Conservation (phyloP, 1,140 invertebrate genomes). For the Pogonomyrmex barbatus region DNA sequence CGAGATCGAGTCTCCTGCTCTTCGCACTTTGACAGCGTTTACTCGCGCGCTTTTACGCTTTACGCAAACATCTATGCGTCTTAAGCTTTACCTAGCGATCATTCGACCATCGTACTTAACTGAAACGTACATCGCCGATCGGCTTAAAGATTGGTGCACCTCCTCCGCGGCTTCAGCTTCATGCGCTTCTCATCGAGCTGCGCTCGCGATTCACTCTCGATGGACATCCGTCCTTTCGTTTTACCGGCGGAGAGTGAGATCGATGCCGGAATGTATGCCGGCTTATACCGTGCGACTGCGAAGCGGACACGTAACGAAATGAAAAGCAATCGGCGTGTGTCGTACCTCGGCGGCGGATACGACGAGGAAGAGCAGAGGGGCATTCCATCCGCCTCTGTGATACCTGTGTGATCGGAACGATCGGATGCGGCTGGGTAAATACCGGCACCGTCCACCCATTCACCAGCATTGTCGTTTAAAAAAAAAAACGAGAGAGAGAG, state of each 20-base stretch:
- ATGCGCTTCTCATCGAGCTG: constrained; percentile 25
- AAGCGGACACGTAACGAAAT: constrained; percentile 63
- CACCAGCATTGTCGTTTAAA: constrained; percentile 67
- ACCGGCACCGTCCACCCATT: constrained; percentile 61
- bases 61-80: constrained; percentile 23
- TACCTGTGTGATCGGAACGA: constrained; percentile 45
- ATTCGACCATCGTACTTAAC: constrained; percentile 11
- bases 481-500: not conserved
- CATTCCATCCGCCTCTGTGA: constrained; percentile 14
- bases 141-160: constrained; percentile 16
- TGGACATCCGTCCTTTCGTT: constrained; percentile 8
- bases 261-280: not conserved
- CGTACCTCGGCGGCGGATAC: constrained; percentile 57
- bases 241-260: constrained; percentile 13
- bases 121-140: constrained; percentile 6
- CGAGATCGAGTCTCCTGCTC: not conserved
- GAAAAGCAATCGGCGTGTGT: constrained; percentile 62
- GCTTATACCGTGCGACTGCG: constrained; percentile 25
- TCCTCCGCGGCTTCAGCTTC: not conserved
- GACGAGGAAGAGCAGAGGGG: constrained; percentile 37
- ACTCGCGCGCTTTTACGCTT: constrained; percentile 48
- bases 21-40: constrained; percentile 15
- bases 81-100: constrained; percentile 6
- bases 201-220: constrained; percentile 9
- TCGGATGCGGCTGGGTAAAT: constrained; percentile 59